Base-by-base conservation (phyloP, 2,888 invertebrate genomes). In the Calameuta pallipes region DNA sequence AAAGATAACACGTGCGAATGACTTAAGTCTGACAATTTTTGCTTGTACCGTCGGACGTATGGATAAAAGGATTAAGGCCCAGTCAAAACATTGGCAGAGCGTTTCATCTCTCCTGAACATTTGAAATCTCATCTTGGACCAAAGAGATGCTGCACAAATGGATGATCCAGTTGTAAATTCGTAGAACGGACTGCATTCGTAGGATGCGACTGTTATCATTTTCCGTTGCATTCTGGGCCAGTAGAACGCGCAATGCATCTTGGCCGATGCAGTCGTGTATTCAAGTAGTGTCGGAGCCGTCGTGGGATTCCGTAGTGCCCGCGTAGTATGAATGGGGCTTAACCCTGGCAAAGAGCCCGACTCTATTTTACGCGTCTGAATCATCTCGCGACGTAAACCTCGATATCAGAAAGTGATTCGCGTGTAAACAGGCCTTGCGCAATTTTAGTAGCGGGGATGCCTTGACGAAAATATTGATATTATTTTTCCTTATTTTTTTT, bases 361-460 rank as follows among this genome's bases (percentile, higher is more conserved):
- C 33, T 75, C 69, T 85, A 86, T 85, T 85, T 86, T 82, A 73
- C 76, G 79, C 82, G 78, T 76, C 70, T 84, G 85, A 85, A 82
- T 86, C 85, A 85, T 81, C 77, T 78, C 34, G 75, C 71, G 12
- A 6, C 71, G 71, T 71, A 71, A 71, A 31, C 31, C 15, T 71
- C 71, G 71, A 71, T 71, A 34, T 56, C 23, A 23, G 23, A 56
- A 23, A 9, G 23, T 23, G 56, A 56, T 56, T 23, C 56, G 71
- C 3, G 71, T 34, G 71, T 71, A 71, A 71, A 71, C 71, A 71
- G 23, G 31, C 33, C 71, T n/a, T 74, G 69, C 68, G 56, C 30
- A 31, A 30, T n/a, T 31, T 33, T 33, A 13, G 6, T 31, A 31
- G 4, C 82, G 23, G 13, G 3, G 13, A 30, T 74, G 36, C 11